A percentile compares a stretch with the other conserved stretches of the same genome.
phyloP scores from a whole-genome alignment of 2,888 invertebrate species.

The Masnerella sp. region DNA sequence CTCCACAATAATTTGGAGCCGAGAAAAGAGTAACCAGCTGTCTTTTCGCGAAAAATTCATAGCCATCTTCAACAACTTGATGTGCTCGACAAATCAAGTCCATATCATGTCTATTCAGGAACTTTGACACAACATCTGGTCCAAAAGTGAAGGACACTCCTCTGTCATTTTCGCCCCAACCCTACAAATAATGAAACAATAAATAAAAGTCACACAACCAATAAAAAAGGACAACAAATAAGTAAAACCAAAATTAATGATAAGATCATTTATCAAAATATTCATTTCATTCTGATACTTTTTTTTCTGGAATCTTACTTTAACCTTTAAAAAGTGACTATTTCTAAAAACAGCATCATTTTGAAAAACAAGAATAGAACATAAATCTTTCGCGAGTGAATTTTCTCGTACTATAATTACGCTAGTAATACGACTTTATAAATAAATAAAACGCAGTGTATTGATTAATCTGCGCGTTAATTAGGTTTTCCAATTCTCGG shows the following conservation, averaged over 20 bases:
- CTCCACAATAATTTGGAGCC: slow-evolving; percentile 97
- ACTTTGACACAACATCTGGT: slow-evolving; percentile 99
- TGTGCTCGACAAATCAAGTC: slow-evolving; percentile 99
- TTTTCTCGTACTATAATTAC: slow-evolving; percentile 8
- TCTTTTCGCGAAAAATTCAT: slow-evolving; percentile 98
- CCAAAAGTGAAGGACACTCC: slow-evolving; percentile 99
- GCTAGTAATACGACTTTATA: slow-evolving; percentile 26
- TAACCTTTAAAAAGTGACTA: too few species aligned
- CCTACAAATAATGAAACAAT: slow-evolving; percentile 76
- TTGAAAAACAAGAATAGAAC: too few species aligned
- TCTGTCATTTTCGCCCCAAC: slow-evolving; percentile 99
- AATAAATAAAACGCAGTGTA: slow-evolving; percentile 42
- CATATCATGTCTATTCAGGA: slow-evolving; percentile 99
- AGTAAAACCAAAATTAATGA: too few species aligned
- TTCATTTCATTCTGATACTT: too few species aligned
- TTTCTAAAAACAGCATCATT: too few species aligned
- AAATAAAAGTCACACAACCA: too few species aligned
- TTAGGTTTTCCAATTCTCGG: slow-evolving; percentile 32
- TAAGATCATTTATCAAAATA: too few species aligned
- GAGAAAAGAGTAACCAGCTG: slow-evolving; percentile 95
- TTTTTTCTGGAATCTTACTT: too few species aligned
- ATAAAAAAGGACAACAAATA: too few species aligned
- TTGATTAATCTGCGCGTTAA: slow-evolving; percentile 36
- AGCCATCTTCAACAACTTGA: slow-evolving; percentile 99
- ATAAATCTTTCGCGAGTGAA: too few species aligned